phyloP scores from a whole-genome alignment of 2,888 invertebrate species.

The Pseudococcus longispinus region DNA sequence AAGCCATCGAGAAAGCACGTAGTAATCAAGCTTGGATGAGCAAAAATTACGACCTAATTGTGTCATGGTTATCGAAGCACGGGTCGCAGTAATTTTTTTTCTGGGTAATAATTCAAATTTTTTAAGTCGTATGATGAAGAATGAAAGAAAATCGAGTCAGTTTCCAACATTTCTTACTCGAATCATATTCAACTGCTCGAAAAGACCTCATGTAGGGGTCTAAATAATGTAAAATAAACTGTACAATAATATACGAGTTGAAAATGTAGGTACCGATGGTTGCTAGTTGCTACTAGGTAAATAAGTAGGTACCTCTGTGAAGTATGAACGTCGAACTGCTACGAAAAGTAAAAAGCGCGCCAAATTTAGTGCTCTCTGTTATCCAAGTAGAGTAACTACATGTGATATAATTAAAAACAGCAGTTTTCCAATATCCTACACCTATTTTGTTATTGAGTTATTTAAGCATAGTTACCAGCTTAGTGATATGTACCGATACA shows the following conservation, averaged over 20 bases:
- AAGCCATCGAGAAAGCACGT: conserved; percentile 80
- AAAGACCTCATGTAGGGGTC: background rate
- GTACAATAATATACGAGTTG: background rate
- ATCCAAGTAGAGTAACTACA: background rate
- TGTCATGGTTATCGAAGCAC: conserved; percentile 71
- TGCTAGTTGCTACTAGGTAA: background rate
- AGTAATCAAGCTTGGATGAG: conserved; percentile 87
- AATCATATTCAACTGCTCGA: background rate
- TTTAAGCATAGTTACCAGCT: background rate
- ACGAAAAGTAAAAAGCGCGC: background rate
- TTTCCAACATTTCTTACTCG: background rate
- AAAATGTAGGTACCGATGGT: background rate
- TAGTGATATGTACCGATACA: background rate
- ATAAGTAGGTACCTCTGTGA: background rate
- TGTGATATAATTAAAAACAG: background rate
- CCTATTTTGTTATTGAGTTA: background rate
- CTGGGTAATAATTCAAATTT: background rate
- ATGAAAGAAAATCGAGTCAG: background rate
- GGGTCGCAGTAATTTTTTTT: background rate
- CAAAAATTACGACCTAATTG: conserved; percentile 75
- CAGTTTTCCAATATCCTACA: background rate
- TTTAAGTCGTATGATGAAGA: background rate
- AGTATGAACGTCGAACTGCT: background rate
- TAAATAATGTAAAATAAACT: background rate
- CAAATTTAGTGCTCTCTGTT: background rate